Evolutionary conservation across 2,888 invertebrate species (phyloP).

Genomic region (Drosophila rubida): DNA sequence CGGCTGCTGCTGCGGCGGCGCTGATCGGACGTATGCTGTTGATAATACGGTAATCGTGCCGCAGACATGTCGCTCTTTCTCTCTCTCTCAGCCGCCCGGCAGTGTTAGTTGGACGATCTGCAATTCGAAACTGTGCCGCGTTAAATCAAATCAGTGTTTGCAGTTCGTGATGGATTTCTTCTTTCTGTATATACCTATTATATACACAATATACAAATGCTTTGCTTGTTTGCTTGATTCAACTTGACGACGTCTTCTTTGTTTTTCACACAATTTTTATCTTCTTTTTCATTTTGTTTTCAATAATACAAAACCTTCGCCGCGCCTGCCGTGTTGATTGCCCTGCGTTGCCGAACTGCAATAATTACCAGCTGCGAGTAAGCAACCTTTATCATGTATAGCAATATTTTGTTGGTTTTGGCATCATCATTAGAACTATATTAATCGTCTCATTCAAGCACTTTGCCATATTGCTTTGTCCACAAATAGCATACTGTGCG

Average conservation of each 20-base stretch:
- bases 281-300: conserved; percentile 12
- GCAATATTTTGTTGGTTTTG: background rate
- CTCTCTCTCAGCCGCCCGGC: background rate
- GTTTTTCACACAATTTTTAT: conserved; percentile 3
- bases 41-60: conserved; percentile 74
- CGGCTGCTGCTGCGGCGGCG: conserved; percentile 29
- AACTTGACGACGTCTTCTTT: conserved; percentile 31
- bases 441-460: background rate
- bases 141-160: conserved; percentile 80
- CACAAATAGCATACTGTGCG: background rate
- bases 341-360: conserved; percentile 8
- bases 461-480: background rate
- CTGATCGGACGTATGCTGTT: conserved; percentile 47
- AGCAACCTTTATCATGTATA: background rate
- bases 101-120: conserved; percentile 67
- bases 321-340: conserved; percentile 1
- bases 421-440: background rate
- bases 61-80: conserved; percentile 55
- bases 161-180: conserved; percentile 25
- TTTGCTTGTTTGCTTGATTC: conserved; percentile 17
- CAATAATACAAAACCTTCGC: conserved; percentile 8
- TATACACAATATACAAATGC: conserved; percentile 61
- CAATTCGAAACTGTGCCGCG: conserved; percentile 83
- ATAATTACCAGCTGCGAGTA: background rate
- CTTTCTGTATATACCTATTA: conserved; percentile 70